These are phyloP conservation scores for Campoletis raptor DNA, from an alignment of 2,888 invertebrate genomes.

Conservation along the genomic window DNA sequence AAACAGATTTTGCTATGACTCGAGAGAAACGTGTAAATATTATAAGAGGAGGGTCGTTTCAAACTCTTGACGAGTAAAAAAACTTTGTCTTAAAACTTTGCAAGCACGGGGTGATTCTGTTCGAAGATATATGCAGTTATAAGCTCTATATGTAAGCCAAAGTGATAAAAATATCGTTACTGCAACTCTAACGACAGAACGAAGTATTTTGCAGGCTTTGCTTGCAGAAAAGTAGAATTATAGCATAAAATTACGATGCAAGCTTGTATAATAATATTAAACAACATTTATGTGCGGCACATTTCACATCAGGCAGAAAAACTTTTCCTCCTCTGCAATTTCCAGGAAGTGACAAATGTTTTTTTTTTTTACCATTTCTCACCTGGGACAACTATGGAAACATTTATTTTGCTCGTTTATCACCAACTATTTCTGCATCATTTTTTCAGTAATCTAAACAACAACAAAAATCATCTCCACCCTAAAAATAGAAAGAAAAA, in stretches of 20 bases:
- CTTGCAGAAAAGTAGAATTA: slow-evolving; percentile 35
- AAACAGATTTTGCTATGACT: slow-evolving; percentile 24
- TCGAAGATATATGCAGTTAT: not conserved
- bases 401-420: not conserved
- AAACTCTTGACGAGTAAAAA: slow-evolving; percentile 20
- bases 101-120: not conserved
- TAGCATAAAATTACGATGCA: slow-evolving; percentile 40
- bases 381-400: not conserved
- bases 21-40: slow-evolving; percentile 62
- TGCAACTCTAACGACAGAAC: slow-evolving; percentile 31
- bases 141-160: not conserved
- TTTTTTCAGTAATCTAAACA: not conserved
- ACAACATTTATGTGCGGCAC: not conserved
- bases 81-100: slow-evolving; percentile 39
- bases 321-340: not conserved
- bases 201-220: slow-evolving; percentile 6
- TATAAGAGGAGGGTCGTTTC: slow-evolving; percentile 26
- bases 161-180: slow-evolving; percentile 52
- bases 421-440: not conserved
- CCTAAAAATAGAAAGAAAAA: no score
- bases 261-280: slow-evolving; percentile 27
- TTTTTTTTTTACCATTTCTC: not conserved
- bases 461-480: no score
- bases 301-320: not conserved
- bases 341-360: no score